Conservation (phyloP, 2,113 vertebrate species). For the Anarrhichthys ocellatus region DNA sequence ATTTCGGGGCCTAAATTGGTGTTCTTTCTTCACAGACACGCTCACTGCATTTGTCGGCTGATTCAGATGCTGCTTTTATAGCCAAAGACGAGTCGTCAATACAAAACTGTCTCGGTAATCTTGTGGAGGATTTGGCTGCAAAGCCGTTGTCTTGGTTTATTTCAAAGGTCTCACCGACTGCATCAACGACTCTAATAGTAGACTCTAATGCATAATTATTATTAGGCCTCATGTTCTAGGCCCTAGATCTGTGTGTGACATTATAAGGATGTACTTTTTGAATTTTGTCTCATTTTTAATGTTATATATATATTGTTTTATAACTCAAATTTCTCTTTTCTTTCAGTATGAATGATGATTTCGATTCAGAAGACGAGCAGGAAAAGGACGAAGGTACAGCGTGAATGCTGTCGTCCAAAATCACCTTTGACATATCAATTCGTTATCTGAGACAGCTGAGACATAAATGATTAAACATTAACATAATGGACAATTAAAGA, state of each 20-base stretch:
- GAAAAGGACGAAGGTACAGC: slow-evolving; percentile 71
- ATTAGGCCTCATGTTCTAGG: background rate
- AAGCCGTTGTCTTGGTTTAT: background rate
- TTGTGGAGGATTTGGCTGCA: background rate
- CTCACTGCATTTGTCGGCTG: background rate
- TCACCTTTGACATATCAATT: background rate
- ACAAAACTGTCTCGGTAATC: background rate
- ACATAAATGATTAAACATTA: background rate
- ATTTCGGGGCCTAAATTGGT: background rate
- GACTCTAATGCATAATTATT: background rate
- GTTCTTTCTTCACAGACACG: background rate
- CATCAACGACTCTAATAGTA: background rate
- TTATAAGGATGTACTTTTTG: background rate
- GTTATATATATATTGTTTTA: background rate
- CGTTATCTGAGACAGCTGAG: background rate
- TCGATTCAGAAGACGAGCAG: slow-evolving; percentile 57
- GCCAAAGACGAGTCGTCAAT: background rate
- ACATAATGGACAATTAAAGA: background rate
- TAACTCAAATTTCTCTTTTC: slow-evolving; percentile 24
- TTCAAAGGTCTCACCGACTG: background rate
- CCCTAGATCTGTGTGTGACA: background rate
- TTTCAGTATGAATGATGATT: slow-evolving; percentile 69
- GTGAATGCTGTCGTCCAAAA: background rate
- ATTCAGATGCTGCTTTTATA: background rate
- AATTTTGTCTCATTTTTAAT: background rate